Evolutionary conservation across 1,140 invertebrate genomes (phyloP).

Genomic region (Pseudobourletiella spinata): DNA sequence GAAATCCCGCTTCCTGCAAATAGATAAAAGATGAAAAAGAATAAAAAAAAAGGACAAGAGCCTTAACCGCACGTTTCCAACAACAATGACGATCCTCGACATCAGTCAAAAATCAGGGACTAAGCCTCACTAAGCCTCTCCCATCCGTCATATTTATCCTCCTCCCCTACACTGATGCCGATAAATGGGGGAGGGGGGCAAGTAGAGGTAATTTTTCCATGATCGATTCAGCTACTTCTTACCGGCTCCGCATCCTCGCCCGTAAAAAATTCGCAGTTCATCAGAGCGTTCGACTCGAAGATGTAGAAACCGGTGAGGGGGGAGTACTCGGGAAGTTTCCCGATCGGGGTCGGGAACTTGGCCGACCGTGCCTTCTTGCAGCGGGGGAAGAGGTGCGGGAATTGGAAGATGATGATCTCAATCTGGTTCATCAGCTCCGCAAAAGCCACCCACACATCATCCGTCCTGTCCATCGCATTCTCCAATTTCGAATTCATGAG

Average conservation of each 20-base stretch:
- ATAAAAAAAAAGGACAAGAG: too few species aligned
- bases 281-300: neutral
- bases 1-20: neutral
- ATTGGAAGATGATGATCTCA: neutral
- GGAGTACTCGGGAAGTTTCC: neutral
- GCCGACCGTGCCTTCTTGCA: neutral
- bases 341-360: neutral
- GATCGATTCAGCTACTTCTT: too few species aligned
- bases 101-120: too few species aligned
- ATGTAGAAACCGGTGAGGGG: neutral
- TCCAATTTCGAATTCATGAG: neutral
- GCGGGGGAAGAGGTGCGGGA: neutral
- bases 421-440: slow-evolving; percentile 1
- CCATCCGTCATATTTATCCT: too few species aligned
- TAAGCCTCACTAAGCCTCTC: too few species aligned
- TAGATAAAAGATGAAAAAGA: too few species aligned
- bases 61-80: too few species aligned
- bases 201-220: too few species aligned
- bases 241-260: neutral
- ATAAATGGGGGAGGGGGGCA: too few species aligned
- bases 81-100: too few species aligned
- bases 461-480: neutral
- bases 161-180: too few species aligned
- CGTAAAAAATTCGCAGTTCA: neutral
- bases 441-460: slow-evolving; percentile 15